Base-by-base conservation (phyloP, 2,888 invertebrate genomes). In the Trichopria drosophilae region DNA sequence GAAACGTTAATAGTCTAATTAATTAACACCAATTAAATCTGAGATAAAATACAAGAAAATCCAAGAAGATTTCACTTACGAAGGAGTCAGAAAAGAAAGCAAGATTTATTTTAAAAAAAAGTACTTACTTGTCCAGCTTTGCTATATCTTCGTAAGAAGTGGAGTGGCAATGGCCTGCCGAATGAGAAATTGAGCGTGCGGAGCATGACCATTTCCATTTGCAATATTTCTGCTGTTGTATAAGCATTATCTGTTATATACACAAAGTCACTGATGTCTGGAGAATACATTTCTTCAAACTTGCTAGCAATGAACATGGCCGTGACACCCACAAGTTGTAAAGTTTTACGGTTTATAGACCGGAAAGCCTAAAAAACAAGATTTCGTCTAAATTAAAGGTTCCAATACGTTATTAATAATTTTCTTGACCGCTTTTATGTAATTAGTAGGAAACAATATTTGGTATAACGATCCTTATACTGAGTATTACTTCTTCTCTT, bases 251-350 rank as follows among this genome's bases (percentile, higher is more conserved):
- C 95, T 7, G 94, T 90, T 45, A 97, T 88, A 71, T 88, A 93
- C 10, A 91, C 88, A 77, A 95, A 95, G 76, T 98, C 97, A 5
- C 77, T 79, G 16, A 94, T 82, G 34, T 90, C 89, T 0, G 96
- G 94, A 1, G 89, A 83, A 67, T 87, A 93, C 67, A 94, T 87
- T 79, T 98, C 98, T 77, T 98, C 97, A 68, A 93, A 96, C 75
- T 98, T 98, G 67, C 88, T 84, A 0, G 97, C 95, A 44, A 96
- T 84, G 65, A 93, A 87, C 81, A 97, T 84, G 0, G 93, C 87
- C 0, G 93, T 86, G 1, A 92, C 87, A 3, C 95, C 96, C 9
- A 95, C 89, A 57, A 96, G 78, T 71, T 97, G 96, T 51, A 96
- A 79, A 61, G 85, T 82, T 58, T 83, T 84, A 58, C 85, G 82